Evolutionary conservation across 2,113 vertebrate species (phyloP), one percentile per base, ranked within the genome.

Genomic region (Crocuta crocuta): DNA sequence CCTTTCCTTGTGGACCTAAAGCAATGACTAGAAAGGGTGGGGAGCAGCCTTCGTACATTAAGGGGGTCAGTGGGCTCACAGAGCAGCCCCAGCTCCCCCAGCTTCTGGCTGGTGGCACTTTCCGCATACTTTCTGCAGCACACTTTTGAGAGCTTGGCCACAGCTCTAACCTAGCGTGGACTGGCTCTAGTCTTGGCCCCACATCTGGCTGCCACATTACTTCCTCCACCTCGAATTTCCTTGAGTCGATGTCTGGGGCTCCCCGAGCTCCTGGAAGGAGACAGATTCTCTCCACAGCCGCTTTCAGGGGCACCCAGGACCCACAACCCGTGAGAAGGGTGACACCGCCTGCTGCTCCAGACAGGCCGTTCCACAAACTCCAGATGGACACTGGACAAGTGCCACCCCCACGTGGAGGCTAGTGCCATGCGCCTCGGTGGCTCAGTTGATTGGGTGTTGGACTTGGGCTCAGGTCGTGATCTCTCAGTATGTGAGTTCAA

Each of bases 81-180:
- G 11, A 26, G 12, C 4, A 48, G 3, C 0, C 17, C 7, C 8
- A 17, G 17, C 2, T 10, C 24, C 19, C 7, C 21, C 35, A 35
- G 31, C 26, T 73, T 23, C 66, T 26, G 1, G 21, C 55, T 33
- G 43, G n/a, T 8, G 24, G 33, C 9, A 48, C 35, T 10, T 24
- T 11, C 53, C 53, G 58, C 23, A 19, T 39, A 4, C 53, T 53
- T 33, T 35, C 5, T 31, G 3, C 15, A 39, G 55, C 63, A 73
- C 0, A 9, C 26, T n/a, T 50, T 3, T 31, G 33, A 63, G 55
- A 50, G 76, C 33, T 4, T 0, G 21, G 35, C 16, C 43, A 1
- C 10, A 0, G 2, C 43, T 17, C 17, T 10, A 10, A 43, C 16
- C 65, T n/a, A 19, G n/a, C 1, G 0, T 10, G 8, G 4, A 13